Evolutionary conservation across 2,888 invertebrate genomes (phyloP).

Genomic region (Callinectes sapidus): DNA sequence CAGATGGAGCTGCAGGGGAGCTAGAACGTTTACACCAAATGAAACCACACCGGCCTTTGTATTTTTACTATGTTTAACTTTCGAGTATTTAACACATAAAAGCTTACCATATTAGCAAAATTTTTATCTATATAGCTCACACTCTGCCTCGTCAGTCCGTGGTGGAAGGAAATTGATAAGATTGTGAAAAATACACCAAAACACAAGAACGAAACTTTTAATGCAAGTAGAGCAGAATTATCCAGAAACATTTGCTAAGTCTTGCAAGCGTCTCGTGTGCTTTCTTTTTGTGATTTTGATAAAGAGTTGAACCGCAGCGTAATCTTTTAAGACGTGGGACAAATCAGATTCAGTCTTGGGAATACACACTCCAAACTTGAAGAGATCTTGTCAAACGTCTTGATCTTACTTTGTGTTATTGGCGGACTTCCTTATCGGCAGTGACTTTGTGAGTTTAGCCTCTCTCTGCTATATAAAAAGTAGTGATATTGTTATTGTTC

Average conservation of each 20-base stretch:
- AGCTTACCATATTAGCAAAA: no score
- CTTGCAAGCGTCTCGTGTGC: neutral
- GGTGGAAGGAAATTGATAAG: neutral
- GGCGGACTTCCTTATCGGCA: neutral
- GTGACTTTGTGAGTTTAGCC: neutral
- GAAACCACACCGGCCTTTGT: no score
- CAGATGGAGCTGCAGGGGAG: neutral
- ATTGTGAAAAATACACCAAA: neutral
- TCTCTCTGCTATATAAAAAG: neutral
- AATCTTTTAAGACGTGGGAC: neutral
- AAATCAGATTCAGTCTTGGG: neutral
- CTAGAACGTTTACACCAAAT: neutral
- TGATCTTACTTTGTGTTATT: neutral
- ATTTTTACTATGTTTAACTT: no score
- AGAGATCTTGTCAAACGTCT: neutral
- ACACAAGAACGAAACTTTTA: neutral
- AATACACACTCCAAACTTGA: neutral
- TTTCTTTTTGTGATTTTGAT: neutral
- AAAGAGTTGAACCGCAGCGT: neutral
- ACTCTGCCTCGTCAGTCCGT: no score
- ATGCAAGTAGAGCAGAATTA: neutral
- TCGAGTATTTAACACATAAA: no score
- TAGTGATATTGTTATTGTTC: neutral
- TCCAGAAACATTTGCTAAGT: neutral
- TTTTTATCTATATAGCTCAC: no score